These are phyloP conservation scores for Drosophila fuyamai DNA, from an alignment of 1,140 invertebrate species.

Conservation along the genomic window DNA sequence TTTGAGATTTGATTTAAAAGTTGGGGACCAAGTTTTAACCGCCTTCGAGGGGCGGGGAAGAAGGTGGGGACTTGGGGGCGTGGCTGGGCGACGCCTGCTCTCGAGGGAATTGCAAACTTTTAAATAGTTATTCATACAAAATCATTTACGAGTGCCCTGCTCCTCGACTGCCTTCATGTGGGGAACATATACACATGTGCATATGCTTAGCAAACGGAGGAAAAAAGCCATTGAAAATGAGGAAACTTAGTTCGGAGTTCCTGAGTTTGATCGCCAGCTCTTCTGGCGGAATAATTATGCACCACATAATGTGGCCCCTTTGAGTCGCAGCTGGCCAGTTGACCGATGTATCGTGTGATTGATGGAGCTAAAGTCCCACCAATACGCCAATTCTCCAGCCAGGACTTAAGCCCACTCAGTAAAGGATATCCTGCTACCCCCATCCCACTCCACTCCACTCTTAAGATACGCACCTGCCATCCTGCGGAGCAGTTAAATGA, in stretches of 20 bases:
- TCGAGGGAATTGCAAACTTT: constrained; percentile 62
- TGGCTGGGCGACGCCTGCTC: background rate
- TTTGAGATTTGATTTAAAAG: constrained; percentile 52
- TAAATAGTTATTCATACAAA: constrained; percentile 79
- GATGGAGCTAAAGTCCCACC: background rate
- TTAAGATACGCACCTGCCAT: constrained; percentile 3
- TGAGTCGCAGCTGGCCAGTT: constrained; percentile 12
- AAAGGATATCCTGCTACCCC: background rate
- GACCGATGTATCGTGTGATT: constrained; percentile 23
- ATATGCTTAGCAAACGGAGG: constrained; percentile 21
- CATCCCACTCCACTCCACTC: background rate
- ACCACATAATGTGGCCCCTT: background rate
- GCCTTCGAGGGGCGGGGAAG: background rate
- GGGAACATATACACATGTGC: constrained; percentile 11
- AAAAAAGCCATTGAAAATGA: constrained; percentile 7
- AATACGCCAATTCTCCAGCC: no score
- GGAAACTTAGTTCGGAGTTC: constrained; percentile 39
- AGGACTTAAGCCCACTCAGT: background rate
- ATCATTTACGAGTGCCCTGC: constrained; percentile 68
- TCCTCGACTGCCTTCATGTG: background rate
- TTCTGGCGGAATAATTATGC: constrained; percentile 36
- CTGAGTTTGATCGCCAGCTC: constrained; percentile 21
- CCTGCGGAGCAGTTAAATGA: constrained; percentile 39
- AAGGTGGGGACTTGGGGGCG: background rate
- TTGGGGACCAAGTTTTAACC: constrained; percentile 35